A percentile compares a stretch with the other conserved stretches of the same genome.
Evolutionary conservation across 2,113 vertebrate genomes (phyloP).

Genomic region (Neolamprologus cancellatus): DNA sequence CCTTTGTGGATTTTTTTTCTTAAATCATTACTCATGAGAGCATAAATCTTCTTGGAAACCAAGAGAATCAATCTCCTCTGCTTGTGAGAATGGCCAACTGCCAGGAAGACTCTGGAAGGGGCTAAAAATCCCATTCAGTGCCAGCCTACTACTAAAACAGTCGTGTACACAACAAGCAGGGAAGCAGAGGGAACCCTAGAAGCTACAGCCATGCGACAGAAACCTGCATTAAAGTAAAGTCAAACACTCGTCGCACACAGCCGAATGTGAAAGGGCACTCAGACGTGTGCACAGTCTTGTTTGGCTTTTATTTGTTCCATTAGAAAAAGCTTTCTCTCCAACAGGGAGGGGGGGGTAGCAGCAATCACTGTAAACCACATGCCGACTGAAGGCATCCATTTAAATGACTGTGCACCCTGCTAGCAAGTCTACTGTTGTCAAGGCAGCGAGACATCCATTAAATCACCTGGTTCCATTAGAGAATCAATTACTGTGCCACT

Average conservation of each 20-base stretch:
- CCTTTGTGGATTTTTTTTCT: slow-evolving; percentile 16
- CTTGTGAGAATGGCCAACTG: background rate
- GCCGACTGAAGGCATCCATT: slow-evolving; percentile 77
- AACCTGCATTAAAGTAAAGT: background rate
- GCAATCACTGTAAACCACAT: slow-evolving; percentile 56
- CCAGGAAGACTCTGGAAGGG: background rate
- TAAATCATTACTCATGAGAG: slow-evolving; percentile 5
- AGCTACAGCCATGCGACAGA: background rate
- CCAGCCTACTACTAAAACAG: slow-evolving; percentile 12
- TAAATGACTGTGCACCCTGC: slow-evolving; percentile 74
- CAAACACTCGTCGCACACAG: background rate
- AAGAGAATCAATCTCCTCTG: background rate
- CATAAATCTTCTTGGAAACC: slow-evolving; percentile 15
- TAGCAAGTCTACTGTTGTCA: slow-evolving; percentile 82
- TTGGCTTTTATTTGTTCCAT: slow-evolving; percentile 44
- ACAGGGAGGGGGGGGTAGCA: background rate
- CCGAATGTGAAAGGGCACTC: background rate
- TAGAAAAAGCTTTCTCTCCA: slow-evolving; percentile 31
- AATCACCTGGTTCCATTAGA: slow-evolving; percentile 94
- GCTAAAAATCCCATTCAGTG: background rate
- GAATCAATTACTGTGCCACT: slow-evolving; percentile 90
- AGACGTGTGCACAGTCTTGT: background rate
- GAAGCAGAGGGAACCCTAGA: slow-evolving; percentile 3
- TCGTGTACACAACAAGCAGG: background rate
- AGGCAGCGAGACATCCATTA: slow-evolving; percentile 77